Evolutionary conservation across 2,888 invertebrate genomes (phyloP).

Genomic region (Endomychus coccineus): DNA sequence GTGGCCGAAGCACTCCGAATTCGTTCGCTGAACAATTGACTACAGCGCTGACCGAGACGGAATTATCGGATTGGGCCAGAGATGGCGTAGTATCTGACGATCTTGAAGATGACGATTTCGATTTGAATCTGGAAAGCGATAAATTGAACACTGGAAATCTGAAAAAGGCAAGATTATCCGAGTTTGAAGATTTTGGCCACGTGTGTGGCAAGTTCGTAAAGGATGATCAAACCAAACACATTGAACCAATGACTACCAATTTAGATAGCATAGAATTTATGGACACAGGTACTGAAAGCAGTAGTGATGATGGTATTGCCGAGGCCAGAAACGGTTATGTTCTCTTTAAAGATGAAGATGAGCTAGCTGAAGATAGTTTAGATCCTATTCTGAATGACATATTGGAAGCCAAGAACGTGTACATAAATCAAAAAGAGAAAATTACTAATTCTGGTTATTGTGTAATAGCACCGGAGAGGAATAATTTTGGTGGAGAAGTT

Average conservation of each 20-base stretch:
- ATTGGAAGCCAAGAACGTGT: constrained; percentile 26
- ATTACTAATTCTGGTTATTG: constrained; percentile 38
- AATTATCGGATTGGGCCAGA: constrained; percentile 83
- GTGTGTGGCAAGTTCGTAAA: constrained; percentile 37
- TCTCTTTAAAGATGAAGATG: constrained; percentile 53
- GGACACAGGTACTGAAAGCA: constrained; percentile 79
- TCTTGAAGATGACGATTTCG: constrained; percentile 58
- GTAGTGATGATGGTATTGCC: constrained; percentile 56
- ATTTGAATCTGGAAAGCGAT: constrained; percentile 43
- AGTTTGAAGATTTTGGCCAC: constrained; percentile 39
- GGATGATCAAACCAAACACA: constrained; percentile 24
- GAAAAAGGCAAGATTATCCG: constrained; percentile 37
- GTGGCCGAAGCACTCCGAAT: constrained; percentile 48
- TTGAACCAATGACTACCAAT: constrained; percentile 43
- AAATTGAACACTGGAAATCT: constrained; percentile 34
- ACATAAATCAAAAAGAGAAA: constrained; percentile 6
- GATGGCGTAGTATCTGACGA: constrained; percentile 74
- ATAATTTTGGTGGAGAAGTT: constrained; percentile 31
- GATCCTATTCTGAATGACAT: constrained; percentile 33
- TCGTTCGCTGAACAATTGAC: constrained; percentile 65
- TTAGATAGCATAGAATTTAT: constrained; percentile 78
- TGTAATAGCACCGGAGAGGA: constrained; percentile 29
- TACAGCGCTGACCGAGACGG: constrained; percentile 73
- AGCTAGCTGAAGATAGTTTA: constrained; percentile 39
- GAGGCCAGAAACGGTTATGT: constrained; percentile 59